Base-by-base conservation (phyloP, 2,797 vertebrate species). In the Spea hammondii region DNA sequence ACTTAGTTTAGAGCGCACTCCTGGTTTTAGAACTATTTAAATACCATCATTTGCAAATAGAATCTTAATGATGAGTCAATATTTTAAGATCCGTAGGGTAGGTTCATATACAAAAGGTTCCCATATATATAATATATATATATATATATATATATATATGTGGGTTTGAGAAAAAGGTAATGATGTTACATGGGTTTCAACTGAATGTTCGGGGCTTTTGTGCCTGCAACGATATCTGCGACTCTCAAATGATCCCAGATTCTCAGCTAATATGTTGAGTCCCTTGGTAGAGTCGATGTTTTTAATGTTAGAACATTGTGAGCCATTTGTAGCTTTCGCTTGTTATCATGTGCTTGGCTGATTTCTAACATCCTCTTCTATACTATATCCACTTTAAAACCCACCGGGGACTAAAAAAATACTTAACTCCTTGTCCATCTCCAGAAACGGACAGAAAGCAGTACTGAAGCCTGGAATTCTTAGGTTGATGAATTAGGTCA, bases 241-340 rank as follows among this genome's bases (percentile, higher is more conserved):
- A 53, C 70, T n/a, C 65, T 54, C 70, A 32, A 32, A 13, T 77
- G 49, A 48, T 77, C 6, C 71, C 70, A 73, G 49, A 44, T 77
- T 70, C 65, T 75, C 44, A 9, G 79, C 46, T 68, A 67, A 77
- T 47, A 54, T 64, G 55, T 32, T 32, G 32, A 32, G 32, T 32
- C 32, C 32, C 32, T 32, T 32, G 32, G 32, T 32, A 32, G 32
- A 32, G 32, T 32, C 32, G 32, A 32, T 32, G 32, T 57, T 73
- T 57, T 49, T 76, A 65, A 77, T 82, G 70, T 77, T 77, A 14
- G 6, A 65, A 60, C 74, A 71, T n/a, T 62, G 74, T 59, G 68
- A 72, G 64, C 44, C 70, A 77, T 82, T 82, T 82, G 79, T 77
- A 72, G 49, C 79, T 69, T 77, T 82, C 79, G 77, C 79, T 82